Conservation (phyloP, 2,888 invertebrate species). For the Torymus auratus region DNA sequence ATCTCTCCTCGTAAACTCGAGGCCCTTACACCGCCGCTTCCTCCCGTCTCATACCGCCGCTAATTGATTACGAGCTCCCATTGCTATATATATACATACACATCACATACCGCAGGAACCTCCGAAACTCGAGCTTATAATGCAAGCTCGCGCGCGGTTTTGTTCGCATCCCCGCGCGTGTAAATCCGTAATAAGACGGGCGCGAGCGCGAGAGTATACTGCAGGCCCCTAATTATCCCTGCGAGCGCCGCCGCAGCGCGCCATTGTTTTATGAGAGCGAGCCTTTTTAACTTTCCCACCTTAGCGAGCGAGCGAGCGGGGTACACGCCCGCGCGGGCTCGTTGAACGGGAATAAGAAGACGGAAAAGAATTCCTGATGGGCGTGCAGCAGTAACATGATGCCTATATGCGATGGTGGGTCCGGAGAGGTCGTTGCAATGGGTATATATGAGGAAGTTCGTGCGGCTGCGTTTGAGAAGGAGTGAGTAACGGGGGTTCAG, state of each 20-base stretch:
- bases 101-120: not conserved
- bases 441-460: too few relatives aligned
- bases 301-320: not conserved
- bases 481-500: too few relatives aligned
- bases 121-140: constrained; percentile 18
- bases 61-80: constrained; percentile 50
- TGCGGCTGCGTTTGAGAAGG: too few relatives aligned
- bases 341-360: constrained; percentile 15
- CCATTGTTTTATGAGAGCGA: constrained; percentile 50
- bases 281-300: constrained; percentile 52
- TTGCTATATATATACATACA: not conserved
- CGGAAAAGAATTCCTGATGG: not conserved
- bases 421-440: too few relatives aligned
- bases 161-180: constrained; percentile 34
- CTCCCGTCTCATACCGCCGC: constrained; percentile 27
- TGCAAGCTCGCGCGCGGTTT: constrained; percentile 21
- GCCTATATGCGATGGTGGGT: too few relatives aligned
- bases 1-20: too few relatives aligned
- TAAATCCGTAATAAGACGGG: constrained; percentile 54
- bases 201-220: not conserved
- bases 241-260: not conserved
- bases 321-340: not conserved
- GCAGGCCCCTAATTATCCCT: not conserved
- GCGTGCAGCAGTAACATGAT: too few relatives aligned
- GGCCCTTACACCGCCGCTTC: not conserved